phyloP scores from a whole-genome alignment of 2,113 vertebrate genomes.

The Catagonus wagneri region DNA sequence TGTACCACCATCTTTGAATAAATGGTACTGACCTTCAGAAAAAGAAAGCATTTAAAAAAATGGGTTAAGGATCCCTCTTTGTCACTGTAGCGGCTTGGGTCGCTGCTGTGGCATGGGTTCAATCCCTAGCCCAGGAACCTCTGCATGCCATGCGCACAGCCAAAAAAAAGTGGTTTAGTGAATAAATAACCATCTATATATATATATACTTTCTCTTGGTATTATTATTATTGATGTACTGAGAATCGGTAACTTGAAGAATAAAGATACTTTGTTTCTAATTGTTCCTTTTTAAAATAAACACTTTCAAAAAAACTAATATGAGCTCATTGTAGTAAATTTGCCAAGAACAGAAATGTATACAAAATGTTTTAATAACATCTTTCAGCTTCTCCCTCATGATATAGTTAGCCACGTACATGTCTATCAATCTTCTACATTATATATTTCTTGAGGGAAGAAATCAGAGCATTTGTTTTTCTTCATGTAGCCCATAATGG shows the following conservation, averaged over 20 bases:
- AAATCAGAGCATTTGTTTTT: slow-evolving; percentile 1
- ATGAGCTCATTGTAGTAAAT: neutral
- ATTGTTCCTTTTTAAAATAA: slow-evolving; percentile 46
- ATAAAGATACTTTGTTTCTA: slow-evolving; percentile 9
- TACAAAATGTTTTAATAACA: slow-evolving; percentile 29
- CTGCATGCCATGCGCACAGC: too few relatives aligned
- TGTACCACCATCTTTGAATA: neutral
- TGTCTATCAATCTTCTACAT: neutral
- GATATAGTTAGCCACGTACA: neutral
- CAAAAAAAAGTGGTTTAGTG: too few relatives aligned
- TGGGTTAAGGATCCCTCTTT: too few relatives aligned
- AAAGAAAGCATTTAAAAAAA: neutral
- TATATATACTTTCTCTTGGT: neutral
- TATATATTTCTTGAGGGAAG: slow-evolving; percentile 2
- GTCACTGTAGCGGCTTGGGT: too few relatives aligned
- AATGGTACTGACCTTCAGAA: neutral
- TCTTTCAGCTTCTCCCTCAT: neutral
- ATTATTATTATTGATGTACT: neutral
- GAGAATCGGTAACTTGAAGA: neutral
- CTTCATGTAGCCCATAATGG: neutral
- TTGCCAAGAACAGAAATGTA: slow-evolving; percentile 8
- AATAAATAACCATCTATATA: too few relatives aligned
- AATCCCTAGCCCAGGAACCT: too few relatives aligned
- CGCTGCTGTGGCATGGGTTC: too few relatives aligned
- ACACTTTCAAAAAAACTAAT: slow-evolving; percentile 6